Evolutionary conservation across 2,113 vertebrate species (phyloP), one percentile per base, ranked within the genome.

Genomic region (Lanius collurio): DNA sequence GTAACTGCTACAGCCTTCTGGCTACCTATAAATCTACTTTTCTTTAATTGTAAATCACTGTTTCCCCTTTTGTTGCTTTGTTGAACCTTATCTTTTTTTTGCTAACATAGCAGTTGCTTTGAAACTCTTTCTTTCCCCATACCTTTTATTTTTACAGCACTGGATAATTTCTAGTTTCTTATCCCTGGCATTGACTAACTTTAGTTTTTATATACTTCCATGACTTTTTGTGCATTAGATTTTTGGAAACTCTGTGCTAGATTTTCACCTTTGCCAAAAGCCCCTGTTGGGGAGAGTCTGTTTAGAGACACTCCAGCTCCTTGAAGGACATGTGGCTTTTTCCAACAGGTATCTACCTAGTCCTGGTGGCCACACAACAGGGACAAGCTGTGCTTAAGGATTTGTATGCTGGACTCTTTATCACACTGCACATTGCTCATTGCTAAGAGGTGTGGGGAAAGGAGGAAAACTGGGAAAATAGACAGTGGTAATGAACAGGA

Each of bases 221-320:
- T 21, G 10, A 8, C 7, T 59, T 59, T 86, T 68, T 11, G 79
- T 55, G n/a, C 0, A 0, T 42, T 44, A 39, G 12, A 5, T 50
- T 93, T 89, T 67, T 1, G 2, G 26, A 81, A 90, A 22, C 9
- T 73, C 67, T 53, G 24, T 68, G 31, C 17, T 28, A 60, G 44
- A 42, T 11, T 62, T 15, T 71, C 6, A 37, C 17, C 15, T 80
- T 81, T 77, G 28, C 26, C 56, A 75, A 50, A 75, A 37, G 11
- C 30, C 16, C 5, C 11, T 80, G 2, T 9, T 90, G 21, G 27
- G 30, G 76, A 83, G 31, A 57, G 13, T n/a, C 8, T 46, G 1
- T 1, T 17, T 69, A 37, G 73, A 91, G 71, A 81, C 5, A 50
- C 26, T 59, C 13, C 41, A 41, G 41, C 41, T 41, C 41, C 14